Base-by-base conservation (phyloP, 1,140 invertebrate genomes). In the Trichogramma pretiosum region DNA sequence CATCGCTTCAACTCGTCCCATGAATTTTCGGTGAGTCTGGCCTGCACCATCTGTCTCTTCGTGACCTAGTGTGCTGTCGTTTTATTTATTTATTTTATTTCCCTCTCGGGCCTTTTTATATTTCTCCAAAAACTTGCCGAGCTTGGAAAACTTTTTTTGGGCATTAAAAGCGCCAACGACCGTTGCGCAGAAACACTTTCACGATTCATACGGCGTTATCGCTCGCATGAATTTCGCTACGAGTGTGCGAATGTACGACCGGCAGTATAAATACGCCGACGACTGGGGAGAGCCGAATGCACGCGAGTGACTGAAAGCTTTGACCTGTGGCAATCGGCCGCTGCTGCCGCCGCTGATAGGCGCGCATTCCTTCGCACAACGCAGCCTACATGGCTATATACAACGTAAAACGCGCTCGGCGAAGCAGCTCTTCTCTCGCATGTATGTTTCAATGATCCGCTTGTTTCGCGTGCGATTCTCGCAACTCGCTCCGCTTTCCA, bases 321-420 rank as follows among this genome's bases (percentile, higher is more conserved):
- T 68, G 65, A 68, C 67, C 64, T 66, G 63, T 68, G 58, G 59
- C 63, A 67, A 63, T 65, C 62, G 61, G 59, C 56, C 55, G n/a
- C n/a, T n/a, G n/a, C n/a, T n/a, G n/a, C n/a, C n/a, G n/a, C n/a
- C n/a, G 56, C 56, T 60, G 65, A 69, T 67, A 67, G 60, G 58
- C 56, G 53, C 58, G 58, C 61, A 62, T 66, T 65, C 61, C 64
- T 65, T 61, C 59, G 45, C 52, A 57, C 54, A 56, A 57, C 56
- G n/a, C n/a, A n/a, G n/a, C n/a, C n/a, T n/a, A n/a, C n/a, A n/a
- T n/a, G n/a, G n/a, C n/a, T n/a, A n/a, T n/a, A n/a, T n/a, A n/a
- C n/a, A n/a, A n/a, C n/a, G n/a, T n/a, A n/a, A n/a, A n/a, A n/a
- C n/a, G n/a, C n/a, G n/a, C n/a, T n/a, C n/a, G n/a, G n/a, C n/a